phyloP scores from a whole-genome alignment of 1,140 invertebrate genomes.

The Vanessa tameamea region DNA sequence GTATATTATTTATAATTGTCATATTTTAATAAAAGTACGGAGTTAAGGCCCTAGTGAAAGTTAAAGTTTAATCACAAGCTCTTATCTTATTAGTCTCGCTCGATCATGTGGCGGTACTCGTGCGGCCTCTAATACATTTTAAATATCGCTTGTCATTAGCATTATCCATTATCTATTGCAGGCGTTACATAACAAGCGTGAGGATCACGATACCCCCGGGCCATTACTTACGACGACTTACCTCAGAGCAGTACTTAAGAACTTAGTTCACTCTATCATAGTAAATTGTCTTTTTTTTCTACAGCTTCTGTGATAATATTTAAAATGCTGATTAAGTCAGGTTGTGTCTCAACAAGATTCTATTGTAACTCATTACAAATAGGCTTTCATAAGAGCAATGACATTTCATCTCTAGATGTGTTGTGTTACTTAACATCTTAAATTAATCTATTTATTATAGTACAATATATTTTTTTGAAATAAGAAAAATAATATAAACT shows the following conservation, averaged over 20 bases:
- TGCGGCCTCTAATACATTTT: constrained; percentile 67
- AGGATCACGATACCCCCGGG: constrained; percentile 58
- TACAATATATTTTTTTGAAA: too few relatives aligned
- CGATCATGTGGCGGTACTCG: constrained; percentile 59
- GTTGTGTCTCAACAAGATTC: background rate
- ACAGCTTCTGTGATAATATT: background rate
- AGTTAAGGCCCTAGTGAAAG: constrained; percentile 61
- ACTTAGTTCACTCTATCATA: background rate
- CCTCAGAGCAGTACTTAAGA: constrained; percentile 39
- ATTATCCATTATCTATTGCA: constrained; percentile 71
- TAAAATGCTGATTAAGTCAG: background rate
- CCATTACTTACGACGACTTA: constrained; percentile 49
- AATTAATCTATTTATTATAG: too few relatives aligned
- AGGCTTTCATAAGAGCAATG: too few relatives aligned
- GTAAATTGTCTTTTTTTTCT: background rate
- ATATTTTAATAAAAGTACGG: constrained; percentile 16
- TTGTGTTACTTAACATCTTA: too few relatives aligned
- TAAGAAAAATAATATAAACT: too few relatives aligned
- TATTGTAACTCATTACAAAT: background rate
- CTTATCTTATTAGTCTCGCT: constrained; percentile 70
- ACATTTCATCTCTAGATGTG: too few relatives aligned
- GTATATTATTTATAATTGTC: constrained; percentile 27
- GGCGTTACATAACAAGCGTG: constrained; percentile 62
- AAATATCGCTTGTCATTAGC: constrained; percentile 73
- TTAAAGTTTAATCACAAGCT: constrained; percentile 51